Percentiles rank a stretch among this genome's conserved stretches.
phyloP scores from a whole-genome alignment of 2,888 invertebrate species.

The Mesorhabditis belari region DNA sequence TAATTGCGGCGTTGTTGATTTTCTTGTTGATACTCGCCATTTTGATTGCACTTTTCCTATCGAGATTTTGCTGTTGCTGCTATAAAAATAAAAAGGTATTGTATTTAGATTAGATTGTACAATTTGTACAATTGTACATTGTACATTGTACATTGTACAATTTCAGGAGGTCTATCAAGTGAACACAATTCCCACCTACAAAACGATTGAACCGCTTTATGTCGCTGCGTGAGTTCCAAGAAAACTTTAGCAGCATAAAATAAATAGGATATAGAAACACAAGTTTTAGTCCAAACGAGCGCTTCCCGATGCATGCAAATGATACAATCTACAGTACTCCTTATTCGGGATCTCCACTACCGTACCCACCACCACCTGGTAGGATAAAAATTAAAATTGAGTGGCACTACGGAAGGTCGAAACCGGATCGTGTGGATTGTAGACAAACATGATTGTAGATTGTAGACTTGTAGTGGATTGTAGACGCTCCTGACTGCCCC shows the following conservation, averaged over 20 bases:
- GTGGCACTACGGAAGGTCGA: too few relatives aligned
- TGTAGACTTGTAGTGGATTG: too few relatives aligned
- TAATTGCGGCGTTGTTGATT: conserved; percentile 42
- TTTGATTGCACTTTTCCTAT: conserved; percentile 36
- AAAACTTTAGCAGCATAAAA: not conserved
- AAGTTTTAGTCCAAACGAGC: not conserved
- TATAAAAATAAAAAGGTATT: conserved; percentile 25
- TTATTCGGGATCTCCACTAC: conserved; percentile 40
- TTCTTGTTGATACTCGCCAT: conserved; percentile 40
- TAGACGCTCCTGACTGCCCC: conserved; percentile 22
- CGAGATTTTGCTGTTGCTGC: conserved; percentile 34
- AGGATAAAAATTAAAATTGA: too few relatives aligned
- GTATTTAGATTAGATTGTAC: not conserved
- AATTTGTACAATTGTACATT: too few relatives aligned
- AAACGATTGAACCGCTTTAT: conserved; percentile 49
- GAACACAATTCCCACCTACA: conserved; percentile 45
- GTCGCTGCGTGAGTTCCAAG: conserved; percentile 44
- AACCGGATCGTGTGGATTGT: too few relatives aligned
- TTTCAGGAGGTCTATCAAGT: conserved; percentile 43
- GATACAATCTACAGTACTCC: conserved; percentile 44
- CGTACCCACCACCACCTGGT: conserved; percentile 32
- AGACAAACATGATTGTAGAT: too few relatives aligned
- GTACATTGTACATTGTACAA: too few relatives aligned
- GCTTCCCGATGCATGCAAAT: conserved; percentile 4
- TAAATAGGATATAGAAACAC: not conserved